Base-by-base conservation (phyloP, 2,113 vertebrate species). In the Cyprinus carpio region DNA sequence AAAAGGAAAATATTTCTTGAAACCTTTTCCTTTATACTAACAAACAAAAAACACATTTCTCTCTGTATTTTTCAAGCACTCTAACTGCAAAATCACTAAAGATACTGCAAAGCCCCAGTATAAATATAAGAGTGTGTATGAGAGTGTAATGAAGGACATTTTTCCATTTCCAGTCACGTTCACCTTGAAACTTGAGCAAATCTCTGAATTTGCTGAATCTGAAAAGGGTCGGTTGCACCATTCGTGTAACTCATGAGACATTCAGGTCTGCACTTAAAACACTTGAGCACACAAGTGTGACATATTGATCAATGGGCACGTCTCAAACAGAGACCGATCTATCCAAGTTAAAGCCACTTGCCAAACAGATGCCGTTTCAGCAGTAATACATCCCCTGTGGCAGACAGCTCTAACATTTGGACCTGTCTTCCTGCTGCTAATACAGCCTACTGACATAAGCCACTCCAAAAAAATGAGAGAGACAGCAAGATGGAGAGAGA, bases 371-470 rank as follows among this genome's bases (percentile, higher is more conserved):
- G 43, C 81, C 12, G 23, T 78, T 75, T 72, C 71, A 15, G 78
- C 80, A 27, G 65, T 72, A 64, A 85, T 80, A 58, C 29, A 72
- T 82, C 46, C 81, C 12, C 56, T n/a, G 49, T 49, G 34, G 77
- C 51, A 75, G 87, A 67, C 65, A 69, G 27, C 62, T 49, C 34
- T 67, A 84, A 29, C 80, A 23, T 67, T 84, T 75, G 65, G 69
- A 76, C 51, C 40, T 49, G 31, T 37, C 83, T 46, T 80, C 43
- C 83, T 40, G 74, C 83, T 43, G 75, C 81, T 84, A 84, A 88
- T 85, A 84, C 60, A 74, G 78, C 79, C 34, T 23, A 77, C 54
- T 56, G 6, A 74, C 65, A 74, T 71, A 74, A 77, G 40, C 83
- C 78, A 67, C 18, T 11, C 72, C 4, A 23, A 60, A 60, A 78